Percentiles rank a stretch among this genome's conserved stretches.
Conservation (phyloP, 2,113 vertebrate genomes). For the Triplophysa rosa region DNA sequence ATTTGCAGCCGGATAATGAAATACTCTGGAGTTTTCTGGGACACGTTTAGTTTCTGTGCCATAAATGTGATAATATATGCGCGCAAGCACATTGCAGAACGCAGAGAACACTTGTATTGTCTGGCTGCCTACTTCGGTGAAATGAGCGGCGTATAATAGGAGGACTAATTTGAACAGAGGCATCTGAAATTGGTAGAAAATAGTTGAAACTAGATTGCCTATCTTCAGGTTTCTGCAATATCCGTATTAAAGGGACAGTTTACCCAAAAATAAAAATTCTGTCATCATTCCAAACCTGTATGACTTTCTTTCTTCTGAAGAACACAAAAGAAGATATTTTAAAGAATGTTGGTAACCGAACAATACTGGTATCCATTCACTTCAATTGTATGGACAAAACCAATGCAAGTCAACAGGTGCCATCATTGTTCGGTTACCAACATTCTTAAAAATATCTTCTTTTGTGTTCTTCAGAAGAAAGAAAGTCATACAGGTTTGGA, state of each 20-base stretch:
- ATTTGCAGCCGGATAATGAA: slow-evolving; percentile 11
- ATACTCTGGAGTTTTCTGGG: slow-evolving; percentile 28
- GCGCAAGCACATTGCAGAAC: slow-evolving; percentile 1
- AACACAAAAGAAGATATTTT: too few relatives aligned
- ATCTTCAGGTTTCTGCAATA: not conserved
- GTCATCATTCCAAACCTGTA: too few relatives aligned
- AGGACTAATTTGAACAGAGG: slow-evolving; percentile 18
- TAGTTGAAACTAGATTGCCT: not conserved
- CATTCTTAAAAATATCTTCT: too few relatives aligned
- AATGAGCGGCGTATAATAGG: not conserved
- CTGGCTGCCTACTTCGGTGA: not conserved
- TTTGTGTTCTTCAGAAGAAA: too few relatives aligned
- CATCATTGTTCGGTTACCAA: too few relatives aligned
- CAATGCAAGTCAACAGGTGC: too few relatives aligned
- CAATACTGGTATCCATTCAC: not conserved
- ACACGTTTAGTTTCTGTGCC: slow-evolving; percentile 12
- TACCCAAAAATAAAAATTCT: too few relatives aligned
- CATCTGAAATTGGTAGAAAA: slow-evolving; percentile 1
- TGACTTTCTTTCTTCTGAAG: too few relatives aligned
- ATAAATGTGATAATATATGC: slow-evolving; percentile 35
- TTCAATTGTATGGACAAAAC: too few relatives aligned
- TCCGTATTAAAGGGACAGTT: not conserved
- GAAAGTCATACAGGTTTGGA: too few relatives aligned
- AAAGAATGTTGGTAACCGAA: too few relatives aligned
- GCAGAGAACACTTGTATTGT: not conserved